Evolutionary conservation across 2,888 invertebrate species (phyloP), one percentile per base, ranked within the genome.

Genomic region (Agapetus fuscipes): DNA sequence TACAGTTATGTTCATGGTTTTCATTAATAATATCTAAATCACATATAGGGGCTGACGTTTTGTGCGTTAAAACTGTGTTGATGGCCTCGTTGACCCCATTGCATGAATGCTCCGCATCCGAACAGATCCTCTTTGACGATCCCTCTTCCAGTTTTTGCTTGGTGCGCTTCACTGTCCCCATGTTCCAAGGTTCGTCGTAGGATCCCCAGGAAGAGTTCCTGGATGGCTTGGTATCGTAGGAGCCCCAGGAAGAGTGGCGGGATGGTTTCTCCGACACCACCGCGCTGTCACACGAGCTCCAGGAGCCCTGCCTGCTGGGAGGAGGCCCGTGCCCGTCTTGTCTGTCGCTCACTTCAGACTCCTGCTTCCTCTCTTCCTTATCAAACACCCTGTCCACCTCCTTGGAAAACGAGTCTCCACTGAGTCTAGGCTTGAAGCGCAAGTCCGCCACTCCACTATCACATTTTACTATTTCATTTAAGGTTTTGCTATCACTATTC

Each of bases 161-260:
- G 13, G 79, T 79, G 49, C 79, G 66, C 54, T 76, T 79, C 1
- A 84, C 82, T 0, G 79, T 81, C 3, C 84, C 80, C 1, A 75
- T 71, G 57, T 74, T 70, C 74, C 78, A 76, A 24, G 78, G 76
- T 61, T 74, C 75, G 51, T 83, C 82, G 52, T 80, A 81, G 5
- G 80, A 80, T 10, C 80, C 79, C 76, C 80, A 80, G 30, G 80
- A 80, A 59, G 80, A 78, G 50, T 80, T 81, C 35, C 82, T 62
- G 24, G 79, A 76, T 1, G 80, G 78, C 28, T 78, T 67, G 35
- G 74, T 73, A 55, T 83, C 83, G 34, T 76, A 78, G n/a, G 83
- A 81, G 42, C 85, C 84, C 85, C 87, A 86, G 27, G 86, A 85
- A 49, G 85, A 80, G 56, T 85, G 84, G 7, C 86, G 73, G 41